Evolutionary conservation across 2,113 vertebrate genomes (phyloP).

Genomic region (Perca fluviatilis): DNA sequence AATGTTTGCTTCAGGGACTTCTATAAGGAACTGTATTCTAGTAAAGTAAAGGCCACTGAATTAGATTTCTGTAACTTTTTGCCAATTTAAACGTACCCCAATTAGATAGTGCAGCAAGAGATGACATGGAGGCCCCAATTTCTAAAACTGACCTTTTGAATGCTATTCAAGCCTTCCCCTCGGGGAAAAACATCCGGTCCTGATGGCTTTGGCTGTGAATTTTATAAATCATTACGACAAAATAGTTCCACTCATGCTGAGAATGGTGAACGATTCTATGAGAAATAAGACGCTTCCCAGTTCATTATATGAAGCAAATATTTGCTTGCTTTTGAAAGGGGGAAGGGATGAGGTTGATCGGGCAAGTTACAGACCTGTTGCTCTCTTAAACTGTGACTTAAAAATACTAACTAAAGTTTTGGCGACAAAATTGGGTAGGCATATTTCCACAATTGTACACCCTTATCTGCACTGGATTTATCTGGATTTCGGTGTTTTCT

Average conservation of each 20-base stretch:
- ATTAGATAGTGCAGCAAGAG: not conserved
- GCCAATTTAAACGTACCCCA: not conserved
- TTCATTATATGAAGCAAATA: too few species aligned
- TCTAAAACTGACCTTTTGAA: not conserved
- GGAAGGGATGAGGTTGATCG: too few species aligned
- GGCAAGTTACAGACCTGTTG: not conserved
- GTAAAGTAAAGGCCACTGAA: constrained; percentile 1
- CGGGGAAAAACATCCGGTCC: not conserved
- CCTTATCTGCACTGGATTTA: too few species aligned
- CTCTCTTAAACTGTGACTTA: too few species aligned
- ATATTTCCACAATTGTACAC: not conserved
- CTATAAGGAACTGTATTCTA: not conserved
- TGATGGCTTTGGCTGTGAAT: constrained; percentile 16
- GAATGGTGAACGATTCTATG: too few species aligned
- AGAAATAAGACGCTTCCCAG: too few species aligned
- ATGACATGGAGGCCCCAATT: not conserved
- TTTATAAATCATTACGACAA: not conserved
- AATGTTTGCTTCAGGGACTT: not conserved
- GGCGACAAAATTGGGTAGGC: not conserved
- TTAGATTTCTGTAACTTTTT: not conserved
- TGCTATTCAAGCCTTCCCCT: not conserved
- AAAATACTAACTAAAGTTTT: not conserved
- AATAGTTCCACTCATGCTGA: not conserved
- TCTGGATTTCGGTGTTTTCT: too few species aligned
- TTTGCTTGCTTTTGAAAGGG: too few species aligned